Base-by-base conservation (phyloP, 2,888 invertebrate species). In the Adelognathus sp. region DNA sequence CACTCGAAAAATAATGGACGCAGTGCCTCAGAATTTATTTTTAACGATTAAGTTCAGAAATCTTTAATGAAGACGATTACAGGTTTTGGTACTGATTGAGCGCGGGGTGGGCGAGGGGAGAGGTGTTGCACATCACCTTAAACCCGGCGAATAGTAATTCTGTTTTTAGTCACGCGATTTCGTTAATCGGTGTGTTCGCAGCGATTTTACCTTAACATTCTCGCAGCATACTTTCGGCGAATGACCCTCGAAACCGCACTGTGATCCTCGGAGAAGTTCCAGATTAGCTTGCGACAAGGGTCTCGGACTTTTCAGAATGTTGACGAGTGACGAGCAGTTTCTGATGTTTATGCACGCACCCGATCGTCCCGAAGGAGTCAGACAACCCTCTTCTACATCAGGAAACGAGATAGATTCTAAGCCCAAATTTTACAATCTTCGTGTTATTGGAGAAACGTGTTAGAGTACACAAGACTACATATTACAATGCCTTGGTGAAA, bases 171-270 rank as follows among this genome's bases (percentile, higher is more conserved):
- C n/a, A n/a, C n/a, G n/a, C n/a, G n/a, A n/a, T n/a, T n/a, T n/a
- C n/a, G n/a, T n/a, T n/a, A n/a, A n/a, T n/a, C n/a, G n/a, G n/a
- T n/a, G n/a, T n/a, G n/a, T n/a, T n/a, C n/a, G n/a, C n/a, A n/a
- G n/a, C n/a, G 14, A n/a, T 44, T 14, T 63, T 80, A 83, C 81
- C 76, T n/a, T n/a, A n/a, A 70, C 36, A 29, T 29, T 76, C 63
- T 85, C 84, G 81, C 92, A 92, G 80, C 92, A 92, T 9, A 93
- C 92, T 81, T 90, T 90, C 0, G 93, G 92, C 29, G 87, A 83
- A 5, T 67, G 81, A 1, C 91, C 92, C 0, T 92, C 91, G 79
- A 88, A 92, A 6, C 93, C 93, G 77, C 93, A 93, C 11, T 91
- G 88, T 0, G 92, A 91, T 4, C 87, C 85, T 50, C 88, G 81